Conservation (phyloP, 2,888 invertebrate species). For the Cataglyphis albicans region DNA sequence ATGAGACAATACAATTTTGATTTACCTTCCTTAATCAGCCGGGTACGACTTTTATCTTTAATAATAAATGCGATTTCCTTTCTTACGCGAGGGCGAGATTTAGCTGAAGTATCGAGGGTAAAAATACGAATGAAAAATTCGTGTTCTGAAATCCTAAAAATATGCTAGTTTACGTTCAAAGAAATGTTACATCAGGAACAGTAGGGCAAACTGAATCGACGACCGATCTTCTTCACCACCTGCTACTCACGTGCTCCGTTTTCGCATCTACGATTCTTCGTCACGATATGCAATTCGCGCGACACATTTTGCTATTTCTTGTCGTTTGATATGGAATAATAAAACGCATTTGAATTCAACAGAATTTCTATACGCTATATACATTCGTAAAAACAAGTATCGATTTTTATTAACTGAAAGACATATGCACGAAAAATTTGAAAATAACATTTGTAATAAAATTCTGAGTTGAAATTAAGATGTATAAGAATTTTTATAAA, state of each 20-base stretch:
- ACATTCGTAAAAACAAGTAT: background rate
- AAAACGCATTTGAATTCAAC: constrained; percentile 17
- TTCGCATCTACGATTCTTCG: constrained; percentile 48
- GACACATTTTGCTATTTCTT: constrained; percentile 48
- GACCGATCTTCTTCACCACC: constrained; percentile 65
- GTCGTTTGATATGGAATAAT: constrained; percentile 27
- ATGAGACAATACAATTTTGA: constrained; percentile 5
- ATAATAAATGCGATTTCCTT: constrained; percentile 36
- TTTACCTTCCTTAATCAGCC: constrained; percentile 29
- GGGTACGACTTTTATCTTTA: constrained; percentile 42
- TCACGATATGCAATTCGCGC: constrained; percentile 50
- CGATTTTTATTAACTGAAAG: constrained; percentile 8
- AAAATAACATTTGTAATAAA: constrained; percentile 9
- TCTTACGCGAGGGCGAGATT: background rate
- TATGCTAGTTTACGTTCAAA: constrained; percentile 58
- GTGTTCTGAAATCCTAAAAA: constrained; percentile 42
- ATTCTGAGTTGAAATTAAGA: background rate
- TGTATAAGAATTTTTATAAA: constrained; percentile 40
- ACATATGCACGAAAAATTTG: constrained; percentile 21
- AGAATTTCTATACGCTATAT: constrained; percentile 12
- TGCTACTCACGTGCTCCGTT: constrained; percentile 67
- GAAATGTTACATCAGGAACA: constrained; percentile 59
- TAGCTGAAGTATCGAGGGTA: constrained; percentile 24
- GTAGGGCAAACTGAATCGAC: constrained; percentile 64
- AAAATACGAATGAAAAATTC: constrained; percentile 60